Base-by-base conservation (phyloP, 64 coral and sea anemone species). In the Dendronephthya gigantea region DNA sequence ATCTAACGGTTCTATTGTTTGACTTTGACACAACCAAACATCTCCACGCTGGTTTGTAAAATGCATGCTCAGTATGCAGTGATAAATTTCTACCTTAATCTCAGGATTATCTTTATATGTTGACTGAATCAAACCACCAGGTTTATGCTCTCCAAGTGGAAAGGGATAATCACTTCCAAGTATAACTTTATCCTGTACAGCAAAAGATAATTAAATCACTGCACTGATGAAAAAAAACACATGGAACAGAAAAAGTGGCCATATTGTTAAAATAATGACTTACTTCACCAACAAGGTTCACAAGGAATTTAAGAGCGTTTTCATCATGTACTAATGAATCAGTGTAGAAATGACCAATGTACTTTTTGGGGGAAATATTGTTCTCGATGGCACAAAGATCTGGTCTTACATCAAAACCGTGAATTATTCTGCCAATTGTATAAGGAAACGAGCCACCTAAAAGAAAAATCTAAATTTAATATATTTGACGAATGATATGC, bases 101-200 rank as follows among this genome's bases (percentile, higher is more conserved):
- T 96, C 51, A 22, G 47, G 22, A 16, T 90, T 82, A 8, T 88
- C 82, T 22, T 76, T 85, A 90, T 84, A 96, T 10, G 92, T 88
- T 25, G 88, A 82, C 68, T 90, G 90, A 32, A 96, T 90, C 12
- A 96, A 86, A 41, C 90, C 92, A 39, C 93, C 93, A 4, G 93
- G 93, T 30, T 86, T 88, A 23, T 85, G 85, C 35, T 96, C 93
- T 7, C 93, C 93, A n/a, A 96, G 88, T 1, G 93, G 93, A 83
- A 96, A 96, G 11, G 93, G 93, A 69, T 96, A 96, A 48, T 96
- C 93, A 85, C 93, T 96, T 8, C 93, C 93, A 47, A 96, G 88
- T 41, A 96, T 58, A 49, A 96, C 90, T 81, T 96, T 96, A 70
- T 96, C 86, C 92, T 94, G 51, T n/a, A 79, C n/a, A n/a, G n/a